Base-by-base conservation (phyloP, 2,113 vertebrate species). In the Edolisoma coerulescens region DNA sequence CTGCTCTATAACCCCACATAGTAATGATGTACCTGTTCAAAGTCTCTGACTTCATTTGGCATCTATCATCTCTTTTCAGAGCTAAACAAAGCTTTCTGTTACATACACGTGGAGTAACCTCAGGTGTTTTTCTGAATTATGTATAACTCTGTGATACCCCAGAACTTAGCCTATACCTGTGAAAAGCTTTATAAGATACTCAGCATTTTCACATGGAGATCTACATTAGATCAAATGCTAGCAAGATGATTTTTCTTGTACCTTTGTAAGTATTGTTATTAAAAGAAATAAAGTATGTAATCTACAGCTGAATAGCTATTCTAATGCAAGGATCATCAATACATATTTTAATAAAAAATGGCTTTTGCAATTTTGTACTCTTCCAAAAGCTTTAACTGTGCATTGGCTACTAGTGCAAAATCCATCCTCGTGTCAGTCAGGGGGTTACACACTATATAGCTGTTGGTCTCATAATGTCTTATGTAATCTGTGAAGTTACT, bases 151-250 rank as follows among this genome's bases (percentile, higher is more conserved):
- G 89, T 95, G 60, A 79, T 95, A 79, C 79, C 89, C 95, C 91
- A 98, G 97, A 98, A 98, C 97, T 97, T 98, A 97, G 97, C 97
- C 91, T 92, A 71, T 92, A 91, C 84, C 94, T 98, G 97, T 98
- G 97, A 98, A 98, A 97, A 97, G 68, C 87, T 98, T 96, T 97
- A 90, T 86, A 82, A 91, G 16, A 84, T 54, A 94, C 50, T 73
- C 90, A 78, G 28, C 60, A 74, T 96, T 96, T 92, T 96, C 32
- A 32, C 89, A 77, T 67, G 89, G 93, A 97, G 94, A 96, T 98
- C 96, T 98, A 96, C 94, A 95, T 98, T 98, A 98, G 96, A 97
- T 98, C 96, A 98, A 82, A 69, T 74, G 71, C 50, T 94, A 97
- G 89, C 64, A 95, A 74, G 87, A 93, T 24, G 39, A 27, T 94